Percentiles rank a stretch among this genome's conserved stretches.
These are phyloP conservation scores for Agrypnia vestita DNA, from an alignment of 1,140 invertebrate species.

Conservation along the genomic window DNA sequence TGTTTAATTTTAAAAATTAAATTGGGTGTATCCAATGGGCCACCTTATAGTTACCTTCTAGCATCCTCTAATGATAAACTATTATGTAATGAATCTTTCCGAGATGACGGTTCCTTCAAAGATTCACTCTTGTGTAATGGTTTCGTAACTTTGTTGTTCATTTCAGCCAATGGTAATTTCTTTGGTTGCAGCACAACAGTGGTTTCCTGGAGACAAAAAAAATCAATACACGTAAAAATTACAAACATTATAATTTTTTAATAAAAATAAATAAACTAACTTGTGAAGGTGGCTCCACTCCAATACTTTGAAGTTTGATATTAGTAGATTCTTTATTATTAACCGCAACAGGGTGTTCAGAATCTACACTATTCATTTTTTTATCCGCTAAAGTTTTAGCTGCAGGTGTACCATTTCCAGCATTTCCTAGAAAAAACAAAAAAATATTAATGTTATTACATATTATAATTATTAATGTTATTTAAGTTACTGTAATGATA, in stretches of 20 bases:
- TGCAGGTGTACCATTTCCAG: constrained; percentile 6
- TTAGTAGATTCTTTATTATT: constrained; percentile 58
- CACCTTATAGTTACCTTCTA: constrained; percentile 49
- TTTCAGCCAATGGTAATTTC: constrained; percentile 33
- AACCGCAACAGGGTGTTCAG: constrained; percentile 65
- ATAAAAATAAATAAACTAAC: constrained; percentile 28
- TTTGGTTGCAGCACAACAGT: constrained; percentile 2
- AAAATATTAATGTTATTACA: neutral
- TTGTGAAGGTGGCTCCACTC: constrained; percentile 70
- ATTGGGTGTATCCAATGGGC: neutral
- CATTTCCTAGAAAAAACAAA: constrained; percentile 24
- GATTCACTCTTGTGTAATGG: constrained; percentile 58
- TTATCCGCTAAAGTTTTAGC: constrained; percentile 64
- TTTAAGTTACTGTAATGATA: too few species aligned
- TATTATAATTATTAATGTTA: too few species aligned
- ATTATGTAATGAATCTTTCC: constrained; percentile 48
- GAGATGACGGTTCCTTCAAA: constrained; percentile 55
- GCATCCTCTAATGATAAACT: constrained; percentile 59
- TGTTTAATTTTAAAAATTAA: neutral
- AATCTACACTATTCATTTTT: constrained; percentile 71
- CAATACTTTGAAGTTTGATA: constrained; percentile 70
- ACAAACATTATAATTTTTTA: neutral
- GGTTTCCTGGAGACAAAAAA: constrained; percentile 26
- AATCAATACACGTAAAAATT: neutral
- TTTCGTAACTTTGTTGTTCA: constrained; percentile 54